Percentiles rank a stretch among this genome's conserved stretches.
phyloP scores from a whole-genome alignment of 2,888 invertebrate species.

The Marasmarcha lunaedactyla region DNA sequence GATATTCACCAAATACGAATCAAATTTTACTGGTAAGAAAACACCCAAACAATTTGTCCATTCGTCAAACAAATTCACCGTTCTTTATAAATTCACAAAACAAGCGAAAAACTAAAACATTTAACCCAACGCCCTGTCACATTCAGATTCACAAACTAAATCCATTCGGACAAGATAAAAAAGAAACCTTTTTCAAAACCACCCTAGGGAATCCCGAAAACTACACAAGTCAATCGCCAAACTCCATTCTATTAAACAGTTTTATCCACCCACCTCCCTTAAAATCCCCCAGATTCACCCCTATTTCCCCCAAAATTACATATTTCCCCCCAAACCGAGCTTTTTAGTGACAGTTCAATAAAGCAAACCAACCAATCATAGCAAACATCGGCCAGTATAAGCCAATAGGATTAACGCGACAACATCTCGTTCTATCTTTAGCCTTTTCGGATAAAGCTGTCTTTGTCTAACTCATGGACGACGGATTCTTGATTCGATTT shows the following conservation, averaged over 20 bases:
- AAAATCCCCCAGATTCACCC: constrained; percentile 27
- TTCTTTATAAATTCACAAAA: too few species aligned
- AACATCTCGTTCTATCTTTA: constrained; percentile 27
- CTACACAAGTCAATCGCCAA: constrained; percentile 70
- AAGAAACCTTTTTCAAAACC: constrained; percentile 18
- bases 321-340: constrained; percentile 61
- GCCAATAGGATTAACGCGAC: constrained; percentile 68
- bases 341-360: constrained; percentile 70
- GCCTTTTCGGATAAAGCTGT: constrained; percentile 20
- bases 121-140: too few species aligned
- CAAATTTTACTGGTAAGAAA: too few species aligned
- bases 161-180: constrained; percentile 5
- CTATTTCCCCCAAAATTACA: constrained; percentile 58
- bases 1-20: too few species aligned
- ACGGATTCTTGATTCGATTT: constrained; percentile 65
- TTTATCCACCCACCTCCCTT: constrained; percentile 24
- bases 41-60: too few species aligned
- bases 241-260: constrained; percentile 54
- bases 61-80: too few species aligned
- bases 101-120: too few species aligned
- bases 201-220: constrained; percentile 55
- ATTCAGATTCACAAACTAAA: too few species aligned
- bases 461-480: constrained; percentile 41
- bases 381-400: constrained; percentile 68
- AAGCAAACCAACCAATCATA: constrained; percentile 65